Evolutionary conservation across 2,888 invertebrate species (phyloP).

Genomic region (Sycophila texana): DNA sequence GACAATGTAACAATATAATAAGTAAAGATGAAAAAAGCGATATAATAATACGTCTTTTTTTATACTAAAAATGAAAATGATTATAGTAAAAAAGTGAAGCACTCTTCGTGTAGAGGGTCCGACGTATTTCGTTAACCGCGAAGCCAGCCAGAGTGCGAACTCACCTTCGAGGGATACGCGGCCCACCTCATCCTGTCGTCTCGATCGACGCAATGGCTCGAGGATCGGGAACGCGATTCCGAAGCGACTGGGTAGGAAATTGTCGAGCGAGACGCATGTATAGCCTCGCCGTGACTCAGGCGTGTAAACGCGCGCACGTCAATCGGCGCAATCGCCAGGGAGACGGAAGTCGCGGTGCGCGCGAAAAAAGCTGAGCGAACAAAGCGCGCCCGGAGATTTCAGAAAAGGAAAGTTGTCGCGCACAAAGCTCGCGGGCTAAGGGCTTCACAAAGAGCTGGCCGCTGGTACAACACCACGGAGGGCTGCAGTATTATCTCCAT

Average conservation of each 20-base stretch:
- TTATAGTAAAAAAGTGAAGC: no score
- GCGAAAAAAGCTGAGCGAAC: constrained; percentile 25
- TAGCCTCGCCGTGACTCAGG: constrained; percentile 25
- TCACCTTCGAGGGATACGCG: constrained; percentile 35
- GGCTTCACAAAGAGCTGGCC: neutral
- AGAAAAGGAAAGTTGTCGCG: constrained; percentile 54
- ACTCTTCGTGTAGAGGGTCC: no score
- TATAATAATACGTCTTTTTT: no score
- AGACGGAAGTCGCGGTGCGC: constrained; percentile 42
- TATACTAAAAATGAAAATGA: no score
- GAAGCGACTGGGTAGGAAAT: constrained; percentile 42
- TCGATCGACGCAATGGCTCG: neutral
- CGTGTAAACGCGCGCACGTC: constrained; percentile 28
- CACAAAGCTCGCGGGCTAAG: constrained; percentile 17
- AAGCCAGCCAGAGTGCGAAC: constrained; percentile 1
- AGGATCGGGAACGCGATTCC: no score
- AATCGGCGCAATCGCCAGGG: constrained; percentile 35
- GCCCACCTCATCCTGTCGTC: constrained; percentile 23
- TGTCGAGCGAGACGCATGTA: constrained; percentile 9
- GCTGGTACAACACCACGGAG: neutral
- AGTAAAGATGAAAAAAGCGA: no score
- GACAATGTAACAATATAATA: no score
- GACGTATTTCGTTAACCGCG: no score
- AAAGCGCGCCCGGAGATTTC: constrained; percentile 37
- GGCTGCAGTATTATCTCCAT: no score